These are phyloP conservation scores for Tretioscincus oriximinensis DNA, from an alignment of 2,113 vertebrate genomes.

Conservation along the genomic window DNA sequence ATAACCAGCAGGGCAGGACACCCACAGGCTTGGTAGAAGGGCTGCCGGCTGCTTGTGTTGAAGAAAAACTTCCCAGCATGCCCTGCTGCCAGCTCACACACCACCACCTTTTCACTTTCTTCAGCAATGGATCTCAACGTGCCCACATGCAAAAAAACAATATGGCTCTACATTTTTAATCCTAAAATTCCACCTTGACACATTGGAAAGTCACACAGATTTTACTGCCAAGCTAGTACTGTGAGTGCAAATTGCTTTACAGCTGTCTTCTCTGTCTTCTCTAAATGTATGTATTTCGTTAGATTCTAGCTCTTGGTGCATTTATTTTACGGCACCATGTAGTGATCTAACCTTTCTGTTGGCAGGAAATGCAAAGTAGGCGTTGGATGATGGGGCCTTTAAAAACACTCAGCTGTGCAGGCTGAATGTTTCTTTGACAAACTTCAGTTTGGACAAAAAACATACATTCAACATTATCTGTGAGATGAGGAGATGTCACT, in stretches of 20 bases:
- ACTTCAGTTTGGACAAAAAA: not conserved
- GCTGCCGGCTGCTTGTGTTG: no score
- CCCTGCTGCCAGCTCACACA: no score
- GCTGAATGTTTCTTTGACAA: not conserved
- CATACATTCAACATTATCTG: no score
- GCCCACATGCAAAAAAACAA: not conserved
- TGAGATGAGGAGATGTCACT: no score
- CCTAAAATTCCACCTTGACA: not conserved
- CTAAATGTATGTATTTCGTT: not conserved
- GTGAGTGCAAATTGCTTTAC: not conserved
- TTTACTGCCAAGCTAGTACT: not conserved
- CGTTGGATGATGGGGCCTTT: no score
- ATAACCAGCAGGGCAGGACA: no score
- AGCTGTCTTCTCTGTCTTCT: no score
- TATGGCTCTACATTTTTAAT: not conserved
- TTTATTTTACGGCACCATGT: not conserved
- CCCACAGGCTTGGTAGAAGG: no score
- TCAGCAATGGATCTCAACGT: no score
- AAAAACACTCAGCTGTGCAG: not conserved
- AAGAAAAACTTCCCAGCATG: no score
- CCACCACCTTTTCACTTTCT: not conserved
- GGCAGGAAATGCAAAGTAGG: not conserved
- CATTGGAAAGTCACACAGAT: no score
- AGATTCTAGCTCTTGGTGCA: not conserved
- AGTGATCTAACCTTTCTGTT: not conserved